Base-by-base conservation (phyloP, 2,113 vertebrate species). In the Oryctolagus cuniculus region DNA sequence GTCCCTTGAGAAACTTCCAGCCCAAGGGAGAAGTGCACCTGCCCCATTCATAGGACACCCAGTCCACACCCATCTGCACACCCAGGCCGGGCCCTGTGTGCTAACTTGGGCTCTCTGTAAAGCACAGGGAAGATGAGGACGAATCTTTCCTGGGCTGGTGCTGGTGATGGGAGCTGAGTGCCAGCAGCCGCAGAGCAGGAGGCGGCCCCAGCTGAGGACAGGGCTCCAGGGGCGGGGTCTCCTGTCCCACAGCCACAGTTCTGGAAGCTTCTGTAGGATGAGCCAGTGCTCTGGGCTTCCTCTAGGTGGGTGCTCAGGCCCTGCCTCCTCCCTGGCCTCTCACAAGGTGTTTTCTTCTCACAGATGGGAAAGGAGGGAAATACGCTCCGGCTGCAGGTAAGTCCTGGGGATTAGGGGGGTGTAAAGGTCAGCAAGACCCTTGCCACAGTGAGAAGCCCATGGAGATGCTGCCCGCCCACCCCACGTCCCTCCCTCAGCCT, bases 371-470 rank as follows among this genome's bases (percentile, higher is more conserved):
- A 66, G 29, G 38, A 70, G 27, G 27, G 25, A 53, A 4, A n/a
- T 81, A 74, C 6, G 1, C 11, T 86, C 55, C 66, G n/a, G 25
- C 19, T 87, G 6, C 58, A 24, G 3, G 44, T 34, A 34, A 90
- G 66, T 44, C 17, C 55, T 58, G 55, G 55, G 16, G 55, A 5
- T 15, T 58, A 6, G 55, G 44, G 27, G 24, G 25, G 31, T 44
- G 16, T 11, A 3, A 0, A 8, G 24, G 70, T 27, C n/a, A 19
- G 19, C 61, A 36, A 44, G 21, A 16, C 16, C 34, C 3, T 22
- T 61, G 51, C 21, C 21, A 9, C 0, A 61, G 22, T 55, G 22
- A 34, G 5, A 16, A 6, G 0, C 67, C 0, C 6, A 6, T 38
- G 8, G 31, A 64, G 53, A 73, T 3, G 55, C 55, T 58, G 63